Percentiles rank a stretch among this genome's conserved stretches.
phyloP scores from a whole-genome alignment of 2,113 vertebrate genomes.

The Neomonachus schauinslandi region DNA sequence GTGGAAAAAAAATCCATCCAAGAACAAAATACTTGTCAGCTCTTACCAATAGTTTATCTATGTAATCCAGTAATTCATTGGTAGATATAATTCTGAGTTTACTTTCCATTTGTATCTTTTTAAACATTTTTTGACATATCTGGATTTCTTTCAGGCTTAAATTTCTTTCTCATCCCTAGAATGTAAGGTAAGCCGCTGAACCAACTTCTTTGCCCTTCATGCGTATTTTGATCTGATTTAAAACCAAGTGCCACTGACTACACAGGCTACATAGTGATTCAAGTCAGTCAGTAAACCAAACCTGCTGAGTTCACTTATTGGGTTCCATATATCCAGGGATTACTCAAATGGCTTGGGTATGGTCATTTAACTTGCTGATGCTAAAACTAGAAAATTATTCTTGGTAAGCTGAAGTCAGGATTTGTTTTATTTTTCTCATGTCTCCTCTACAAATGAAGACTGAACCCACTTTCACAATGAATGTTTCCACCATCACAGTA shows the following conservation, averaged over 20 bases:
- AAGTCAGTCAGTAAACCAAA: background rate
- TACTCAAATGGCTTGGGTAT: background rate
- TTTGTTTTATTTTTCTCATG: background rate
- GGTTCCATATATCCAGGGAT: background rate
- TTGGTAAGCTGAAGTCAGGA: background rate
- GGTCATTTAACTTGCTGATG: background rate
- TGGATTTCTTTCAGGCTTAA: background rate
- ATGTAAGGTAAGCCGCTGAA: background rate
- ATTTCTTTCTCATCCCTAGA: background rate
- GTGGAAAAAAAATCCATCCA: conserved; percentile 4
- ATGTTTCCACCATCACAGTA: background rate
- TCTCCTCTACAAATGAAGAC: background rate
- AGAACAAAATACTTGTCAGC: background rate
- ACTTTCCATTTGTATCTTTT: background rate
- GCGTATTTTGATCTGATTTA: conserved; percentile 53
- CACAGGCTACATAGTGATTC: background rate
- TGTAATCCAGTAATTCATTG: background rate
- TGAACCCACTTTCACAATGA: background rate
- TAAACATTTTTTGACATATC: background rate
- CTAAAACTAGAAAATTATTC: conserved; percentile 37
- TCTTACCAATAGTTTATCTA: background rate
- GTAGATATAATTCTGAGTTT: background rate
- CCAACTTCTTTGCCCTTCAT: conserved; percentile 1
- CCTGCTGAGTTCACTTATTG: background rate
- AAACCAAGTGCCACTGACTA: background rate